phyloP scores from a whole-genome alignment of 2,888 invertebrate species.

The Nymphalis urticae region DNA sequence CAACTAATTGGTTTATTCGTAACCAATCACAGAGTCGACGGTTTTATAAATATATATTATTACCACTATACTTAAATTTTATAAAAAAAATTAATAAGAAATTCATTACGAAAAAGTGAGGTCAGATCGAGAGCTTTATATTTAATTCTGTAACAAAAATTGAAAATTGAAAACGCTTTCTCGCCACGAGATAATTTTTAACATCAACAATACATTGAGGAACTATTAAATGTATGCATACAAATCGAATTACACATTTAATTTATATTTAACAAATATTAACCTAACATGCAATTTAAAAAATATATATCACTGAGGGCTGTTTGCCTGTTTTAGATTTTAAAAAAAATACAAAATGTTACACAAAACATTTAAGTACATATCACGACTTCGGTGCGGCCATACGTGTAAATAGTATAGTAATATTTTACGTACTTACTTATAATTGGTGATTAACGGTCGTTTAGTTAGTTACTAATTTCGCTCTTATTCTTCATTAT shows the following conservation, averaged over 20 bases:
- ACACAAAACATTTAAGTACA: background rate
- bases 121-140: constrained; percentile 24
- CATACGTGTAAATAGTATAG: too few species aligned
- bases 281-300: constrained; percentile 27
- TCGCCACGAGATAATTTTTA: constrained; percentile 8
- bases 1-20: background rate
- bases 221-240: constrained; percentile 16
- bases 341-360: background rate
- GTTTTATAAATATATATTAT: constrained; percentile 12
- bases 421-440: too few species aligned
- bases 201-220: constrained; percentile 9
- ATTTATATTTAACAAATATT: constrained; percentile 18
- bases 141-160: background rate
- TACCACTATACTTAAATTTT: constrained; percentile 14
- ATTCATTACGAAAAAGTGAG: constrained; percentile 38
- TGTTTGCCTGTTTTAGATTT: background rate
- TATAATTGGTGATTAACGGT: too few species aligned
- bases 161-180: background rate
- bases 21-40: background rate
- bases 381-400: background rate
- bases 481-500: too few species aligned
- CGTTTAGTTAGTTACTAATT: too few species aligned
- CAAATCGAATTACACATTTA: constrained; percentile 4
- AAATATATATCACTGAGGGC: constrained; percentile 3
- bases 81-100: background rate